Evolutionary conservation across 1,140 invertebrate species (phyloP).

Genomic region (Drosophila micromelanica): DNA sequence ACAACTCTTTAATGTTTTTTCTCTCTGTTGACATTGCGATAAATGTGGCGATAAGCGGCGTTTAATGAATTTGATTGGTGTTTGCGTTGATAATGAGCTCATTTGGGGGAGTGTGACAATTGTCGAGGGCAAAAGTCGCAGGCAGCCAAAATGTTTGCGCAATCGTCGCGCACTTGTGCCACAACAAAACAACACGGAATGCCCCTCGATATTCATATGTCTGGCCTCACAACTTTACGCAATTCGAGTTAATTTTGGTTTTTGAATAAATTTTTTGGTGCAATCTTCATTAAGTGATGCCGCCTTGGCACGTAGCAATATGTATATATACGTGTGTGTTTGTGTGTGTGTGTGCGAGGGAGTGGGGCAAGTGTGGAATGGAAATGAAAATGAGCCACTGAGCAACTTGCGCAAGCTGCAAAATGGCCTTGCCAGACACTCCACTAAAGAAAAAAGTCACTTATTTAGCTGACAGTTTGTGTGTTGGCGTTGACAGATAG

Average conservation of each 20-base stretch:
- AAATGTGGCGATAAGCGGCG: slow-evolving; percentile 8
- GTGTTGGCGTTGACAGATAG: slow-evolving; percentile 6
- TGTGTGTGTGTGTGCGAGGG: slow-evolving; percentile 2
- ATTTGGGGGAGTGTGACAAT: slow-evolving; percentile 17
- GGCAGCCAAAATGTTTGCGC: slow-evolving; percentile 11
- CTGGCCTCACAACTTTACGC: slow-evolving; percentile 54
- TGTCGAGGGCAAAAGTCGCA: slow-evolving; percentile 23
- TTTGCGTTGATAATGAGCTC: slow-evolving; percentile 19
- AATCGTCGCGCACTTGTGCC: slow-evolving; percentile 24
- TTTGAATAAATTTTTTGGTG: slow-evolving; percentile 37
- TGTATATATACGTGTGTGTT: neutral
- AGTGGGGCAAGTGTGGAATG: slow-evolving; percentile 23
- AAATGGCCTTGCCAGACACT: slow-evolving; percentile 34
- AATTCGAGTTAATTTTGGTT: slow-evolving; percentile 33
- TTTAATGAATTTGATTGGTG: slow-evolving; percentile 26
- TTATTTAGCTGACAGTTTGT: slow-evolving; percentile 15
- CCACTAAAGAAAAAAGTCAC: slow-evolving; percentile 12
- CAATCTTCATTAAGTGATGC: slow-evolving; percentile 50
- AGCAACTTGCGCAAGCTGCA: slow-evolving; percentile 35
- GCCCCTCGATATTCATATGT: slow-evolving; percentile 35
- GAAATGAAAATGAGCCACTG: slow-evolving; percentile 39
- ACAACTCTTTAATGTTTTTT: neutral
- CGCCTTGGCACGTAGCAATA: slow-evolving; percentile 62
- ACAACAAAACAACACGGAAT: slow-evolving; percentile 4
- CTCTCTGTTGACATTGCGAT: slow-evolving; percentile 1